Evolutionary conservation across 2,797 vertebrate species (phyloP).

Genomic region (Poeciliopsis turneri): DNA sequence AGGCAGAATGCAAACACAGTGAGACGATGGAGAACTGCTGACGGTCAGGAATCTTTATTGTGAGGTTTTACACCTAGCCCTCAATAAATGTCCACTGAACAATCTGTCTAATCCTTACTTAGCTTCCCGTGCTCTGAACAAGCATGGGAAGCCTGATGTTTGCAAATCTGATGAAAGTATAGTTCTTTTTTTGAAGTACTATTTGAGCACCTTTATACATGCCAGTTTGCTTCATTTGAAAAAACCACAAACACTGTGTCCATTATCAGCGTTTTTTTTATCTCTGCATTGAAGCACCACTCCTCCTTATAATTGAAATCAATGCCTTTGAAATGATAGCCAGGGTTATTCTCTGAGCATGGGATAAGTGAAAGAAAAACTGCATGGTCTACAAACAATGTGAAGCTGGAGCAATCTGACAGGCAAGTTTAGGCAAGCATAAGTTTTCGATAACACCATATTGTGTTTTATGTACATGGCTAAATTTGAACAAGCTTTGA

Average conservation of each 20-base stretch:
- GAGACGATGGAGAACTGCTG: constrained; percentile 26
- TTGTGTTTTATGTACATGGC: not conserved
- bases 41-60: constrained; percentile 12
- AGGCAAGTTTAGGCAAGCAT: not conserved
- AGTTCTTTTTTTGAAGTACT: not conserved
- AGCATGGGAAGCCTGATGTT: not conserved
- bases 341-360: not conserved
- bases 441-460: not conserved
- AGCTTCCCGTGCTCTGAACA: not conserved
- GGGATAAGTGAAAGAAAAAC: not conserved
- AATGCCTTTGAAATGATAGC: not conserved
- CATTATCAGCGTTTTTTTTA: not conserved
- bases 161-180: constrained; percentile 13
- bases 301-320: not conserved
- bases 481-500: not conserved
- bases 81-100: constrained; percentile 26
- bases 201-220: not conserved
- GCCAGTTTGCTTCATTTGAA: not conserved
- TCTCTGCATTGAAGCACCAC: not conserved
- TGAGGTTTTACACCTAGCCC: constrained; percentile 27
- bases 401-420: not conserved
- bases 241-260: not conserved
- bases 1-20: constrained; percentile 34
- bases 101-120: constrained; percentile 20
- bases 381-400: not conserved